Conservation (phyloP, 2,888 invertebrate genomes). For the Dynastes grantii region DNA sequence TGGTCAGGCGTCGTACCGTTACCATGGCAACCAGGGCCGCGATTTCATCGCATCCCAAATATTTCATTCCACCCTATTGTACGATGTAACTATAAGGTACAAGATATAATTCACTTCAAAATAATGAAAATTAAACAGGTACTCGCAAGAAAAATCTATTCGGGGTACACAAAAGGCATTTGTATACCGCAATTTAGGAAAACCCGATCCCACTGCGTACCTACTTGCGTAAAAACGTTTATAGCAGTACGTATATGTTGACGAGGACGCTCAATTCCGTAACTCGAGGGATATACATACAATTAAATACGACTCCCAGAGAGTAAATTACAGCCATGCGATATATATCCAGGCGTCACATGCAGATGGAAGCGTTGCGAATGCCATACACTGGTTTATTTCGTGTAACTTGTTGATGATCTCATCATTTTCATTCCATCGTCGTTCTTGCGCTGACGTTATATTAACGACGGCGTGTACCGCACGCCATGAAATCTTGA, state of each 20-base stretch:
- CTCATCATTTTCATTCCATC: slow-evolving; percentile 42
- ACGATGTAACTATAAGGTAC: no score
- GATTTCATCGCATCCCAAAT: no score
- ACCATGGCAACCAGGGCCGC: no score
- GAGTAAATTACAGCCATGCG: slow-evolving; percentile 13
- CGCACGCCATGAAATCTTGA: slow-evolving; percentile 21
- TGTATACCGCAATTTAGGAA: no score
- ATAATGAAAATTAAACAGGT: no score
- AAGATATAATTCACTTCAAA: no score
- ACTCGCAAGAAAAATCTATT: no score
- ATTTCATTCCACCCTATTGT: no score
- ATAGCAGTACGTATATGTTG: neutral
- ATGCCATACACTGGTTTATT: slow-evolving; percentile 15
- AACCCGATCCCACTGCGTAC: no score
- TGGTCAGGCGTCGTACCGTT: no score
- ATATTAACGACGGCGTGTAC: slow-evolving; percentile 18
- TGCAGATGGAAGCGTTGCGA: slow-evolving; percentile 35
- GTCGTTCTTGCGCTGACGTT: slow-evolving; percentile 19
- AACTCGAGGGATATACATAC: slow-evolving; percentile 22
- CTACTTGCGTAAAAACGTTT: neutral
- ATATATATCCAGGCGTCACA: slow-evolving; percentile 34
- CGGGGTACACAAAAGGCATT: no score
- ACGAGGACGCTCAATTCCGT: neutral
- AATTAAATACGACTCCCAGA: slow-evolving; percentile 23
- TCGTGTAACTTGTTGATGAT: slow-evolving; percentile 44